Conservation (phyloP, 2,113 vertebrate genomes). For the Agelaius phoeniceus region DNA sequence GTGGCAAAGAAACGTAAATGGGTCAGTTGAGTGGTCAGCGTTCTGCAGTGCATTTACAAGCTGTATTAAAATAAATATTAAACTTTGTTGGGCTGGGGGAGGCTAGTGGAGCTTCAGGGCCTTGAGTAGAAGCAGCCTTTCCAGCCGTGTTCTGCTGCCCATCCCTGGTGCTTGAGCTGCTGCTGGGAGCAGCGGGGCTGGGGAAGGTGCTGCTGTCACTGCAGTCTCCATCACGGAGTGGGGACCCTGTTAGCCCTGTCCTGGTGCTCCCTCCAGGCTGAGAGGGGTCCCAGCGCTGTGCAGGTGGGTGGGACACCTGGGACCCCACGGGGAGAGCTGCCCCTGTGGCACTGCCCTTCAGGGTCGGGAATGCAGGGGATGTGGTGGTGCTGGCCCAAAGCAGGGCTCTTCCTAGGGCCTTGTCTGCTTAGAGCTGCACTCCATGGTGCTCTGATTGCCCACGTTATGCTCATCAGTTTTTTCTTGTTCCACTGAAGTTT, state of each 20-base stretch:
- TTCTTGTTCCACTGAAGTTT: not conserved
- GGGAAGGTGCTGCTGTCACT: not conserved
- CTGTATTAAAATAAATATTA: not conserved
- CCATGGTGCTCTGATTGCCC: not conserved
- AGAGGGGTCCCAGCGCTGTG: not conserved
- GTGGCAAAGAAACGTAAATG: not conserved
- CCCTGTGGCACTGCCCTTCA: not conserved
- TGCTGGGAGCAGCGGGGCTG: not conserved
- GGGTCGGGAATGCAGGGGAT: not conserved
- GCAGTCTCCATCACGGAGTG: fast-evolving
- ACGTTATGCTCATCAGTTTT: not conserved
- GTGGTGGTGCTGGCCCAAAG: not conserved
- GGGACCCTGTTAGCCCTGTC: fast-evolving
- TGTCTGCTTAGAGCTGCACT: not conserved
- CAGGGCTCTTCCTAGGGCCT: fast-evolving
- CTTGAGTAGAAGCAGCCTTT: not conserved
- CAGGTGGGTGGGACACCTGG: not conserved
- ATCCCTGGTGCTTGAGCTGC: fast-evolving
- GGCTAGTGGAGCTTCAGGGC: not conserved
- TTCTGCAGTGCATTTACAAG: not conserved
- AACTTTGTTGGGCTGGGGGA: not conserved
- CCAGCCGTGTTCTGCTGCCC: not conserved
- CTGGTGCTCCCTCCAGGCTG: not conserved
- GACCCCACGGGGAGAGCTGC: fast-evolving
- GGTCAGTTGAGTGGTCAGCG: not conserved